These are phyloP conservation scores for Aviceda subcristata DNA, from an alignment of 2,113 vertebrate genomes.

Conservation along the genomic window DNA sequence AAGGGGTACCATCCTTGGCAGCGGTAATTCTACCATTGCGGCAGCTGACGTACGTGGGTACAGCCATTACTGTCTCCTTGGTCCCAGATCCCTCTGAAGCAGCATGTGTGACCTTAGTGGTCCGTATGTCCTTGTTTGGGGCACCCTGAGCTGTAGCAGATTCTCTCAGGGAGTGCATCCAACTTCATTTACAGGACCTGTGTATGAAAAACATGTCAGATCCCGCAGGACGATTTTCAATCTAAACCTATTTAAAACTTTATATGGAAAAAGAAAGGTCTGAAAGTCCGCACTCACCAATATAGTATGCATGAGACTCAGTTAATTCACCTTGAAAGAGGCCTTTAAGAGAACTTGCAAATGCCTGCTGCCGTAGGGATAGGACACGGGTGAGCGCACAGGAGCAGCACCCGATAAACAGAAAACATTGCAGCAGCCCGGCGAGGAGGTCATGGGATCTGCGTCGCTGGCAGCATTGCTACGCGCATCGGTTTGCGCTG, in stretches of 20 bases:
- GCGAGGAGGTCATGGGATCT: neutral
- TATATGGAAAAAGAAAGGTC: neutral
- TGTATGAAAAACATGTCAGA: neutral
- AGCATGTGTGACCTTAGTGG: neutral
- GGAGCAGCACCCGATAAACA: neutral
- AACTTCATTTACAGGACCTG: neutral
- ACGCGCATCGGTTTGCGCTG: neutral
- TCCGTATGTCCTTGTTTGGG: neutral
- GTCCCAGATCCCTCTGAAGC: neutral
- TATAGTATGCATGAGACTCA: neutral
- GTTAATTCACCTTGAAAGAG: conserved; percentile 15
- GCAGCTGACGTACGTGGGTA: neutral
- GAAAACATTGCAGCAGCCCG: neutral
- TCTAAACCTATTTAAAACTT: neutral
- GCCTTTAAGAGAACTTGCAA: neutral
- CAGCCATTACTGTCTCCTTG: neutral
- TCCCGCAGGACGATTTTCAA: neutral
- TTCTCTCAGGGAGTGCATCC: neutral
- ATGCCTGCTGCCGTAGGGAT: neutral
- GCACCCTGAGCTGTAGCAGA: neutral
- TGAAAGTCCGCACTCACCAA: neutral
- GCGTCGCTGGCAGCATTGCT: neutral
- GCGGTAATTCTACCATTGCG: neutral
- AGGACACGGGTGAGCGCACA: neutral
- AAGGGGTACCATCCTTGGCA: neutral